Base-by-base conservation (phyloP, 2,113 vertebrate genomes). In the Heteronetta atricapilla region DNA sequence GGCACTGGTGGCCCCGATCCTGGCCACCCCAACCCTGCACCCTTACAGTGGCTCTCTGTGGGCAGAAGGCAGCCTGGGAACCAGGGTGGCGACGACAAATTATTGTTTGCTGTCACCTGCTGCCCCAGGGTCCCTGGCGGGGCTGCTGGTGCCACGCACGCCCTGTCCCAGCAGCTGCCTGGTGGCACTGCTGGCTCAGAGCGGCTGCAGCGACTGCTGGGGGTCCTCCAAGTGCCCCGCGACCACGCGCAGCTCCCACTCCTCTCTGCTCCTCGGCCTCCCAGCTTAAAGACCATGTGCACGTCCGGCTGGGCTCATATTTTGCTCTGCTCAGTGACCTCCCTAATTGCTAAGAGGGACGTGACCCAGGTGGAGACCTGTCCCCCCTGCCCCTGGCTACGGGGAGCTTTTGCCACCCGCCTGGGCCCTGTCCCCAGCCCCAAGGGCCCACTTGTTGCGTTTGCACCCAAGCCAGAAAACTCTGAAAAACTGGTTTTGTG, bases 401-500 rank as follows among this genome's bases (percentile, higher is more conserved):
- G 42, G 23, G 34, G 33, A 80, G 16, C 3, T 2, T 42, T 68
- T 0, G 0, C 22, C 68, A 31, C 17, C 1, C 3, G 19, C 34
- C 52, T 34, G 52, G 67, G 62, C 1, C 9, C 38, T 2, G 3
- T 40, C 44, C 52, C 38, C 44, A 64, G 55, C n/a, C 72, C 60
- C 46, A 48, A 21, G 55, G 34, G 77, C 88, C 38, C 73, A 60
- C 50, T 77, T 55, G 20, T 13, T 55, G 83, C 2, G 0, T 13
- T 18, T 67, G 53, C 44, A 80, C 11, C 38, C 55, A 62, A 74
- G 64, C 40, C 69, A 94, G 87, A 77, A 94, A 77, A 76, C 44
- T 80, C 77, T 42, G 84, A 69, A 94, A 91, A 95, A 62, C 77
- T 74, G 58, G 67, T 79, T 95, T 90, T 70, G 69, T 84, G 82